phyloP scores from a whole-genome alignment of 2,113 vertebrate genomes.

The Serinus canaria region DNA sequence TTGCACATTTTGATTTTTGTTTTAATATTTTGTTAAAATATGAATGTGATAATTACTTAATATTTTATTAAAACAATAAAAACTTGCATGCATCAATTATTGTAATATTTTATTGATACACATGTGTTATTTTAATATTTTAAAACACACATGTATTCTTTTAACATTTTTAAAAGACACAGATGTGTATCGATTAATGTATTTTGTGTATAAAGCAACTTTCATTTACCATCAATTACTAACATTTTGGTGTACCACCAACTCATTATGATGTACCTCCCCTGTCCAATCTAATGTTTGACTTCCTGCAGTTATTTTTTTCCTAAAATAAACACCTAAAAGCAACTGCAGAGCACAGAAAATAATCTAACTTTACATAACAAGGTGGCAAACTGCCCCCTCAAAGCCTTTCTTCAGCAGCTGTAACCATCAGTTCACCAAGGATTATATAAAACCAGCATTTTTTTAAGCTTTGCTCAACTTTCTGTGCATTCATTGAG shows the following conservation, averaged over 20 bases:
- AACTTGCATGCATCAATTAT: neutral
- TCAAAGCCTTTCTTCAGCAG: neutral
- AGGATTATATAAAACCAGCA: accelerated
- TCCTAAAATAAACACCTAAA: neutral
- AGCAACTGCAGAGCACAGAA: neutral
- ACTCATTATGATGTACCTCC: neutral
- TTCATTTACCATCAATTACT: neutral
- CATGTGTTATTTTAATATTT: neutral
- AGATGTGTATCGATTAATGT: neutral
- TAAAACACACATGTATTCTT: neutral
- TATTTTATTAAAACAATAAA: neutral
- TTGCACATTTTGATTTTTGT: accelerated
- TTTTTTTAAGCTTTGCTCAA: neutral
- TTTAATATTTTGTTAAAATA: neutral
- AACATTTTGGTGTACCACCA: neutral
- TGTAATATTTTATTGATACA: neutral
- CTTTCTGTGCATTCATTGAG: neutral
- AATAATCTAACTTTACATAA: neutral
- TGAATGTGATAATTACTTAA: too few relatives aligned
- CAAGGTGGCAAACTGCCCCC: neutral
- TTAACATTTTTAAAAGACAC: neutral
- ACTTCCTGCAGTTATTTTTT: neutral
- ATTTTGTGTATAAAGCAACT: neutral
- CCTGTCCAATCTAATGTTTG: neutral
- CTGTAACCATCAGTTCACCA: neutral